Evolutionary conservation across 92 coral and sea anemone genomes (phyloP), one percentile per base, ranked within the genome.

Genomic region (Porites lobata): DNA sequence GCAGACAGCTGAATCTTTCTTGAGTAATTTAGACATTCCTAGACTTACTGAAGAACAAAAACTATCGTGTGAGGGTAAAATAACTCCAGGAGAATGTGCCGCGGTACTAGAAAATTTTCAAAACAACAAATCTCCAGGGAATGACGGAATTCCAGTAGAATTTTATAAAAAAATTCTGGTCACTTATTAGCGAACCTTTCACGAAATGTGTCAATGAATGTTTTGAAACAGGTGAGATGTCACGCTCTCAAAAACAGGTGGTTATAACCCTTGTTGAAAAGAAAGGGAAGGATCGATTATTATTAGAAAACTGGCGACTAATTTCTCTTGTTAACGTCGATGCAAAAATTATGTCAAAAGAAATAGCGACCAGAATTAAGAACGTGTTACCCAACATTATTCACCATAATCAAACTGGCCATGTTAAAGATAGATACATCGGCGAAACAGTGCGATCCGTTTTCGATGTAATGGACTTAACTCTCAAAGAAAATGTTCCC

Each of bases 361-460:
- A 3, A 8, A 53, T 53, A 53, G 58, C 58, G 58, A 53, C 8
- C 58, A 53, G 74, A 69, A 69, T 24, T 21, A 69, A 66, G 22
- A 66, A 66, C 22, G 71, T 66, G 19, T 66, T 66, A 18, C 71
- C 71, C 7, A n/a, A 66, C 50, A 69, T 22, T 13, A 69, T 69
- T 22, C 74, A 69, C 50, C 50, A 53, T 53, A 4, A 53, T 11
- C 58, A 53, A 53, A 53, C 58, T 11, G 58, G 79, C 7, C 47
- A 17, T 75, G 65, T 75, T n/a, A 75, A 75, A 52, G 79, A 75
- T 21, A 61, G 79, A 8, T 75, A 22, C 4, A 57, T 75, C 6
- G 61, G 61, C 24, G 79, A 75, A 75, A 75, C 79, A 75, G 50
- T 47, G 11, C 61, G 79, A 74, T 74, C 78, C 29, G 26, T 72